phyloP scores from a whole-genome alignment of 53 echinoderm and acorn worm species.

The Mesocentrotus franciscanus region DNA sequence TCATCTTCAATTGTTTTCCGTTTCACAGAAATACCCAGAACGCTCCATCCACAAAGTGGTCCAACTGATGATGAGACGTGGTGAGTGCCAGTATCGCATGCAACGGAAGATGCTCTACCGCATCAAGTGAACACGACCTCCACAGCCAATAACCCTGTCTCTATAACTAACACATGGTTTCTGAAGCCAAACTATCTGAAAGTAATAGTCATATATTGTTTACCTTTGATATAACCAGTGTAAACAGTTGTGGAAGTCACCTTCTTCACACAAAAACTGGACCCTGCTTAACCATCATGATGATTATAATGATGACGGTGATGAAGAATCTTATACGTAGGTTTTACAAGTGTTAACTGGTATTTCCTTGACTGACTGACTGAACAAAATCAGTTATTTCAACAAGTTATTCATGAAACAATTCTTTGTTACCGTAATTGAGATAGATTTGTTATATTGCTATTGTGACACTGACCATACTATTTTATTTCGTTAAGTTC shows the following conservation, averaged over 20 bases:
- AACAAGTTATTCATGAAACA: not conserved
- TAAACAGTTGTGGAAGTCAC: not conserved
- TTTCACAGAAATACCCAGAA: constrained; percentile 94
- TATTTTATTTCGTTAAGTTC: too few species aligned
- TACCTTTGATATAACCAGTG: not conserved
- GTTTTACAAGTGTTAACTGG: too few species aligned
- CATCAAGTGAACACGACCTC: constrained; percentile 76
- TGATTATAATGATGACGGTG: not conserved
- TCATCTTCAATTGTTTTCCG: not conserved
- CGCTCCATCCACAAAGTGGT: constrained; percentile 91
- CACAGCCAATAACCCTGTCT: not conserved
- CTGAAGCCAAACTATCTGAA: not conserved
- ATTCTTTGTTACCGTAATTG: not conserved
- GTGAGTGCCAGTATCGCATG: constrained; percentile 95
- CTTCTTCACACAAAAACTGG: not conserved
- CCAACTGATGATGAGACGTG: constrained; percentile 87
- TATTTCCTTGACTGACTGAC: too few species aligned
- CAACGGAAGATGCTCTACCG: constrained; percentile 98
- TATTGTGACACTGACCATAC: not conserved
- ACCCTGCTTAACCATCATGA: not conserved
- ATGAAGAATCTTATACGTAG: too few species aligned
- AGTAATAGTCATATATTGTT: not conserved
- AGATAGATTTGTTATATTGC: not conserved
- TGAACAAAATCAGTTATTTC: not conserved
- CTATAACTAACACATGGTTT: not conserved